Base-by-base conservation (phyloP, 2,113 vertebrate genomes). In the Eulemur rufifrons region DNA sequence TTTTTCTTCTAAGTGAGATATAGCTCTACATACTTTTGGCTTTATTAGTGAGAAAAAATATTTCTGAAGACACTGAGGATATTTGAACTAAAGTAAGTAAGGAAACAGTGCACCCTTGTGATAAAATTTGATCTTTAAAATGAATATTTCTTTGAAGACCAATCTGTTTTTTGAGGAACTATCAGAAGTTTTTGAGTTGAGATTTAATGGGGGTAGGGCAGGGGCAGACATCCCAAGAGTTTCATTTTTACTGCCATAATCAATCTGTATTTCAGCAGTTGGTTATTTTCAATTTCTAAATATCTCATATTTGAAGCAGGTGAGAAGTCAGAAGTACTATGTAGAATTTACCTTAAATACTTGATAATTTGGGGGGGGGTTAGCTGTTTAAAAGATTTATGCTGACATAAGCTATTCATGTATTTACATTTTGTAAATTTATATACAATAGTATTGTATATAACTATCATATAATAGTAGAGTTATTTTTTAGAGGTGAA, bases 61-160 rank as follows among this genome's bases (percentile, higher is more conserved):
- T 90, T 90, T 91, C 42, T 94, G 50, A 82, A 81, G 52, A 88
- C 56, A 39, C 15, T 23, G n/a, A 89, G 20, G 34, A 27, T 50
- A 21, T 74, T 64, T 74, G 54, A 54, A 37, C 8, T 42, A 80
- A 71, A 81, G 45, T 89, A 89, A 84, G 69, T 94, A 77, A 89
- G 84, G 81, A 93, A 90, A 84, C 56, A 95, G 45, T 90, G 32
- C 39, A 69, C 80, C 71, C 91, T 86, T 74, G 42, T 92, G 69
- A 95, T 94, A 94, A 92, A 92, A 69, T 25, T 20, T 54, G 52
- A 87, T 92, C 37, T 90, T 78, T 39, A 59, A 91, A 86, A 73
- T 61, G 7, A 32, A 8, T 78, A 1, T 85, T 54, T 45, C 52
- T 86, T 82, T 92, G 68, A 96, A 92, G 50, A 92, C n/a, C 34